Conservation (phyloP, 2,797 vertebrate species). For the Centroberyx gerrardi region DNA sequence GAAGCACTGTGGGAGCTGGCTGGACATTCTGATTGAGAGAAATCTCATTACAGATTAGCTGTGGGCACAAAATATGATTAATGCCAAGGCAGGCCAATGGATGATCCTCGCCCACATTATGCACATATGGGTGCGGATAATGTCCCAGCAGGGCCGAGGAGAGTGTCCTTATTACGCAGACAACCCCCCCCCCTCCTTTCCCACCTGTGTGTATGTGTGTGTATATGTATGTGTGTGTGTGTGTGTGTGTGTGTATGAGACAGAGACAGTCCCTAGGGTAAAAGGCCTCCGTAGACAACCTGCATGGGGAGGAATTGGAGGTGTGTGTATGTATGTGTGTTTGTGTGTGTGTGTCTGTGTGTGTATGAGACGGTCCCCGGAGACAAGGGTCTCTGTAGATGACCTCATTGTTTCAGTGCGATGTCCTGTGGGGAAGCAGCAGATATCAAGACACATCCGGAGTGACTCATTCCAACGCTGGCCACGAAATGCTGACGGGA, state of each 20-base stretch:
- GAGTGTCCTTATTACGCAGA: conserved; percentile 35
- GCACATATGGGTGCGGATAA: conserved; percentile 35
- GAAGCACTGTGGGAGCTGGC: conserved; percentile 55
- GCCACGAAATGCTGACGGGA: conserved; percentile 48
- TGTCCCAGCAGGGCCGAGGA: conserved; percentile 45
- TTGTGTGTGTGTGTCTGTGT: neutral
- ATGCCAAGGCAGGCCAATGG: conserved; percentile 49
- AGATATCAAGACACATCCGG: conserved; percentile 24
- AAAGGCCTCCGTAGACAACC: neutral
- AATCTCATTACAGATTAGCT: conserved; percentile 76
- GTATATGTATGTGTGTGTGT: neutral
- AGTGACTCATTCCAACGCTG: conserved; percentile 18
- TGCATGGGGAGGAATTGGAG: neutral
- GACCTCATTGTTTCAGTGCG: conserved; percentile 15
- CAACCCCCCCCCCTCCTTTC: too few species aligned
- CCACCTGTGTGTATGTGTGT: conserved; percentile 2
- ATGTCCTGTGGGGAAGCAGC: conserved; percentile 9
- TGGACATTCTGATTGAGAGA: conserved; percentile 62
- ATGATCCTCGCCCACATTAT: conserved; percentile 48
- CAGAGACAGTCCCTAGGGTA: neutral
- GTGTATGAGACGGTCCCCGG: neutral
- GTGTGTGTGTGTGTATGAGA: neutral
- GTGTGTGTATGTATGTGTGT: neutral
- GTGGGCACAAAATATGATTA: conserved; percentile 64
- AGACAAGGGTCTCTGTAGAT: neutral